Evolutionary conservation across 2,113 vertebrate genomes (phyloP), one percentile per base, ranked within the genome.

Genomic region (Hemibagrus wyckioides): DNA sequence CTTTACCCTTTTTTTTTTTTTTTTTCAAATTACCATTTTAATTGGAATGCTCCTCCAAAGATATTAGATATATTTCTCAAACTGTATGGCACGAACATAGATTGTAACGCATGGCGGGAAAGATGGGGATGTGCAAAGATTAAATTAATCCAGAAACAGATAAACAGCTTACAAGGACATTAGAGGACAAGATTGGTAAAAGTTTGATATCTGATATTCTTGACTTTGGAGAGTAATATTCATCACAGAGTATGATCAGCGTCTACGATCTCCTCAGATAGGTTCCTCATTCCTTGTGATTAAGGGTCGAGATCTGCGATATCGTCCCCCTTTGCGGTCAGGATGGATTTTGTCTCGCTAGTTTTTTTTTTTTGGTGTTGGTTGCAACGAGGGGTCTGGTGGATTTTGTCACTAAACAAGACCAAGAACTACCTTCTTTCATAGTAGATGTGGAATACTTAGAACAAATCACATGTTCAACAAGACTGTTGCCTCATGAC

Each of bases 141-240:
- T 7, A 44, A 82, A 82, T 63, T 41, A 82, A 63, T 82, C 57
- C 36, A 14, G 28, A 82, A 83, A 83, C 59, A 0, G 81, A 83
- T 83, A 83, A 83, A 65, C 59, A 21, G 41, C 25, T 83, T 30
- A n/a, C 81, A 83, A 83, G 81, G 81, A 50, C 81, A 65, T 50
- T 30, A 11, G 8, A 65, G 81, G 81, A 65, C 81, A 50, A 41
- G 56, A 52, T 19, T 52, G 59, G 81, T 15, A 82, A 82, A 81
- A 81, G 54, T 39, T 59, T 59, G 13, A 25, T 1, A 83, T 83
- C 59, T 61, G 80, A 82, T 82, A 28, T 61, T 61, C 80, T 44
- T 61, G 80, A 41, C 80, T 65, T 59, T 23, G 21, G 81, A 48
- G 25, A 21, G 25, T 50, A 48, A 65, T 83, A 83, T 83, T 65